phyloP scores from a whole-genome alignment of 2,113 vertebrate species.

The Tragulus kanchil region DNA sequence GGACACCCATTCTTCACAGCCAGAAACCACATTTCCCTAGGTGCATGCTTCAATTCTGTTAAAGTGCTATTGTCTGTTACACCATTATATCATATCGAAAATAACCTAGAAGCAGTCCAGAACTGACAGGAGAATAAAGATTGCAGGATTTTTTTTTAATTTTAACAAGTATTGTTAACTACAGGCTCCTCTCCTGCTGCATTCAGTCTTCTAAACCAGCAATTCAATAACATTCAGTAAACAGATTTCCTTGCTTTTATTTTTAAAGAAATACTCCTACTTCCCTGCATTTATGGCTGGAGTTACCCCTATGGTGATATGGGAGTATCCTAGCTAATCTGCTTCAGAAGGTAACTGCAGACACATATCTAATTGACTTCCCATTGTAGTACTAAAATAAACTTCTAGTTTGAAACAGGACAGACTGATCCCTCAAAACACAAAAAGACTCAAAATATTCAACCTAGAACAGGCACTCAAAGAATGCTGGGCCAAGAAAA shows the following conservation, averaged over 20 bases:
- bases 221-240: slow-evolving; percentile 34
- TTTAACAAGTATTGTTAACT: slow-evolving; percentile 60
- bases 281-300: background rate
- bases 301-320: background rate
- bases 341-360: slow-evolving; percentile 27
- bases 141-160: background rate
- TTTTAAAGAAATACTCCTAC: background rate
- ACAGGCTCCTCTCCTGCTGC: background rate
- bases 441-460: slow-evolving; percentile 20
- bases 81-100: slow-evolving; percentile 55
- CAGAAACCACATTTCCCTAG: background rate
- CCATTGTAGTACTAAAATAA: slow-evolving; percentile 53
- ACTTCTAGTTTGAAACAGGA: slow-evolving; percentile 23
- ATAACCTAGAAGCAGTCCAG: slow-evolving; percentile 48
- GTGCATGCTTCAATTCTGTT: background rate
- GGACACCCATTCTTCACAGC: background rate
- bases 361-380: slow-evolving; percentile 50
- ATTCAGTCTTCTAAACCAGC: slow-evolving; percentile 19
- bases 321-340: background rate
- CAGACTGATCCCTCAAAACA: slow-evolving; percentile 26
- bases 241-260: slow-evolving; percentile 25
- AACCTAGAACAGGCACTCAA: slow-evolving; percentile 28
- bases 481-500: slow-evolving; percentile 16
- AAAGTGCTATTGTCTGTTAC: slow-evolving; percentile 31
- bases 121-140: slow-evolving; percentile 66